A percentile compares a stretch with the other conserved stretches of the same genome.
phyloP scores from a whole-genome alignment of 2,113 vertebrate species.

The Struthidea cinerea region DNA sequence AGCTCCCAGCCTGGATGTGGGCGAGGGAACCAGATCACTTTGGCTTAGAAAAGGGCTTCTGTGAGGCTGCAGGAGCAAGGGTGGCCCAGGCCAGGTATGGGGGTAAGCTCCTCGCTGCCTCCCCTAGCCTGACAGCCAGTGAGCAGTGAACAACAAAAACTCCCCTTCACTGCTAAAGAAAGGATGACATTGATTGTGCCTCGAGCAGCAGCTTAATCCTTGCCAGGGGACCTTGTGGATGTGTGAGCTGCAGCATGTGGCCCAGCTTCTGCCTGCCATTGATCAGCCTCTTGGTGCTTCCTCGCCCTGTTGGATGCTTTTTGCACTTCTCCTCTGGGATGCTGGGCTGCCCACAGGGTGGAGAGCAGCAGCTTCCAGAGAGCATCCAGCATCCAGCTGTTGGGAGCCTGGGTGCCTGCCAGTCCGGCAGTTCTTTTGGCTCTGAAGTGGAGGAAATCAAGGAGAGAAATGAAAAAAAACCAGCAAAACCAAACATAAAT shows the following conservation, averaged over 20 bases:
- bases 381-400: not conserved
- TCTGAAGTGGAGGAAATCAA: not conserved
- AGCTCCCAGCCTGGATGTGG: not conserved
- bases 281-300: not conserved
- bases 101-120: fast-evolving
- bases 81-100: not conserved
- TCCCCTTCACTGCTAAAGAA: not conserved
- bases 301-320: fast-evolving
- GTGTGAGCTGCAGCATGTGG: not conserved
- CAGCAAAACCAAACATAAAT: not conserved
- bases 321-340: fast-evolving
- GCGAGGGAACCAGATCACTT: not conserved
- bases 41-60: not conserved
- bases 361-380: not conserved
- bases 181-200: not conserved
- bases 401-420: not conserved
- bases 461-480: not conserved
- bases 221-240: not conserved
- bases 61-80: not conserved
- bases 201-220: not conserved
- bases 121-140: fast-evolving
- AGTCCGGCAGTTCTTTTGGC: not conserved
- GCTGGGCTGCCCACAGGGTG: not conserved
- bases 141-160: not conserved
- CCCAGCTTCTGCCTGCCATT: not conserved